Conservation (phyloP, 2,888 invertebrate genomes). For the Leptopterna dolabrata region DNA sequence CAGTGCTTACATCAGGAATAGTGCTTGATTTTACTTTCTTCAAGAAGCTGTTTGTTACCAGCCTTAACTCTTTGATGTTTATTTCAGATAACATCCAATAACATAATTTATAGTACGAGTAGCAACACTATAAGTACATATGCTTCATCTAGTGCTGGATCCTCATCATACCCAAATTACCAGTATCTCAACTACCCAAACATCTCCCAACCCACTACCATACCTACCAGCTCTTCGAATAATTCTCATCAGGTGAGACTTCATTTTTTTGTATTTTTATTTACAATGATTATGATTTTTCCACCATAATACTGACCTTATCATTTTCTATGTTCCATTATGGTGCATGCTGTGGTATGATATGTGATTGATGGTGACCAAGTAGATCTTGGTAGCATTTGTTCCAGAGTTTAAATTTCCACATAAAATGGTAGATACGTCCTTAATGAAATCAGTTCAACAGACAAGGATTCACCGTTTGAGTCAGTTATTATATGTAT, state of each 20-base stretch:
- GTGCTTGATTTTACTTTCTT: slow-evolving; percentile 10
- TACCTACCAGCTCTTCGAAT: slow-evolving; percentile 52
- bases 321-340: background rate
- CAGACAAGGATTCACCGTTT: too few relatives aligned
- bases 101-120: slow-evolving; percentile 58
- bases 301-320: background rate
- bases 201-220: slow-evolving; percentile 52
- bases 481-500: too few relatives aligned
- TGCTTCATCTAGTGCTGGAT: slow-evolving; percentile 57
- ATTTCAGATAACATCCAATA: slow-evolving; percentile 58
- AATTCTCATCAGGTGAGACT: slow-evolving; percentile 57
- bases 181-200: slow-evolving; percentile 57
- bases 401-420: too few relatives aligned
- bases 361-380: too few relatives aligned
- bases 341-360: background rate
- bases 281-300: background rate
- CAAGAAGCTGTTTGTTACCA: slow-evolving; percentile 45
- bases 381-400: too few relatives aligned
- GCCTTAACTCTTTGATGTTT: slow-evolving; percentile 45
- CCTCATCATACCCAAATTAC: slow-evolving; percentile 56
- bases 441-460: too few relatives aligned
- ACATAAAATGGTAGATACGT: too few relatives aligned
- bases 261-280: background rate
- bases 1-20: background rate
- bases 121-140: slow-evolving; percentile 57